These are phyloP conservation scores for Coregonus ussuriensis DNA, from an alignment of 2,797 vertebrate species.

Conservation along the genomic window DNA sequence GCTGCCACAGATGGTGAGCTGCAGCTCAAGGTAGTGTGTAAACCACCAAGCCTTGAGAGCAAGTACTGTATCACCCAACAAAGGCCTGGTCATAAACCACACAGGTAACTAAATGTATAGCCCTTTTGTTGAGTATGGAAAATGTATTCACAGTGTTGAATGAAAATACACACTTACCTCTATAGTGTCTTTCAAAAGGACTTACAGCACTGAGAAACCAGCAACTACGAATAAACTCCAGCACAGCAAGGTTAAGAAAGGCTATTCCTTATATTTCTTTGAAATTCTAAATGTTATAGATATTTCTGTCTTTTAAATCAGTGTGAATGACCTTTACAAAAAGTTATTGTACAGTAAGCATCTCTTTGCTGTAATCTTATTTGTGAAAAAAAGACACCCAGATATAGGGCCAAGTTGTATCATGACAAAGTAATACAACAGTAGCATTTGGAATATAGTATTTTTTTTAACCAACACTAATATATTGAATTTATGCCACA, in stretches of 20 bases:
- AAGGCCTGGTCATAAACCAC: slow-evolving; percentile 18
- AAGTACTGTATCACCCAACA: slow-evolving; percentile 45
- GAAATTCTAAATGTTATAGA: neutral
- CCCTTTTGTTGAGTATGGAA: neutral
- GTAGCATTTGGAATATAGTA: neutral
- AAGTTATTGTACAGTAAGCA: neutral
- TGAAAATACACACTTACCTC: neutral
- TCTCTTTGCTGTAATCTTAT: neutral
- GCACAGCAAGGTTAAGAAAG: neutral
- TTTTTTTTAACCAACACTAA: neutral
- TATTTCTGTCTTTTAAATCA: neutral
- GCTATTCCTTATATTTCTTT: neutral
- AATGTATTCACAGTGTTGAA: too few species aligned
- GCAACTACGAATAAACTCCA: neutral
- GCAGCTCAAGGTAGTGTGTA: slow-evolving; percentile 70
- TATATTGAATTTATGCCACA: slow-evolving; percentile 9
- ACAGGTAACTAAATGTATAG: slow-evolving; percentile 27
- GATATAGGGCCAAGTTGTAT: neutral
- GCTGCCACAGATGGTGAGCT: slow-evolving; percentile 90
- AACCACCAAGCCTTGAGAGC: slow-evolving; percentile 59
- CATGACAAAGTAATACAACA: neutral
- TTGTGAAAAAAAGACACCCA: neutral
- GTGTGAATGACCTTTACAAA: neutral
- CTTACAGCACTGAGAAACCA: neutral
- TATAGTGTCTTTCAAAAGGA: neutral